phyloP scores from a whole-genome alignment of 2,797 vertebrate genomes.

The Pteropus rufus region DNA sequence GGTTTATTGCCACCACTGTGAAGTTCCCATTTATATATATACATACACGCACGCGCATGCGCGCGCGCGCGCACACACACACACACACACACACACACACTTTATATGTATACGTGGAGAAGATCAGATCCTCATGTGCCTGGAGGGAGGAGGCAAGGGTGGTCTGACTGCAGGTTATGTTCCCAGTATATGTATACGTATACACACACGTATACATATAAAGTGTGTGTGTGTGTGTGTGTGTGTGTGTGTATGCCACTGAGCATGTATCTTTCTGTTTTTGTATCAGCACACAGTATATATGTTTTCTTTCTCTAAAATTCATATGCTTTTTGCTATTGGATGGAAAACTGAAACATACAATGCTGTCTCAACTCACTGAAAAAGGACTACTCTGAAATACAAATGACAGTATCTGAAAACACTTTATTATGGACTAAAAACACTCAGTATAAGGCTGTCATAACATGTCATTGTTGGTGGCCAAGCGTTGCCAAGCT shows the following conservation, averaged over 20 bases:
- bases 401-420: not conserved
- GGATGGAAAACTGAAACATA: not conserved
- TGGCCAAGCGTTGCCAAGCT: not conserved
- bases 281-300: not conserved
- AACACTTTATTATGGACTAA: not conserved
- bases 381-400: not conserved
- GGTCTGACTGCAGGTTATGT: not conserved
- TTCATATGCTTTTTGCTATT: not conserved
- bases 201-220: no score
- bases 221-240: no score
- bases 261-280: not conserved
- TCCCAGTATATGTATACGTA: no score
- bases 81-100: no score
- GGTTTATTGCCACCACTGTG: not conserved
- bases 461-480: not conserved
- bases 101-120: not conserved
- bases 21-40: no score
- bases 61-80: no score
- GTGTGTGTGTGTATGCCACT: not conserved
- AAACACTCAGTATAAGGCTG: not conserved
- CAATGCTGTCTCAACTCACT: not conserved
- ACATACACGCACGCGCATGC: no score
- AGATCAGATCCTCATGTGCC: no score
- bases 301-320: not conserved
- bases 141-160: no score